These are phyloP conservation scores for Megaceryle alcyon DNA, from an alignment of 2,797 vertebrate genomes.

Conservation along the genomic window DNA sequence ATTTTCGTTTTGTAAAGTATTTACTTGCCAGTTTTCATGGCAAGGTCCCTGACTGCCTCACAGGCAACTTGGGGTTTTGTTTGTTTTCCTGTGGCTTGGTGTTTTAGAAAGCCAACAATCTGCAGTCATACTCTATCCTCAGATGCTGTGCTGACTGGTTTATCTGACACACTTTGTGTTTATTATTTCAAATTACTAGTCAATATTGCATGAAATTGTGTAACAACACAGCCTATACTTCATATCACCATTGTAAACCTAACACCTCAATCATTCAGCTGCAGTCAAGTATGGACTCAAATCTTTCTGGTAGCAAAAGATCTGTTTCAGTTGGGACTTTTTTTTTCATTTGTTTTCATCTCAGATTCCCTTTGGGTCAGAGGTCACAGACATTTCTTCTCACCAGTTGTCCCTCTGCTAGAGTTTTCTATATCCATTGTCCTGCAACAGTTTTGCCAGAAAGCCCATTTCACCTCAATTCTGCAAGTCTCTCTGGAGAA, in stretches of 20 bases:
- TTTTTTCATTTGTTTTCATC: not conserved
- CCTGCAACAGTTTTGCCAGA: not conserved
- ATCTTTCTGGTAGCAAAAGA: not conserved
- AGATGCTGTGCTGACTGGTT: not conserved
- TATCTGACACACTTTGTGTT: not conserved
- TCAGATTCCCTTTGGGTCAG: not conserved
- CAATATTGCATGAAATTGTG: not conserved
- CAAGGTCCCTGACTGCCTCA: not conserved
- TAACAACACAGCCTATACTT: not conserved
- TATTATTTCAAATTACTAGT: not conserved
- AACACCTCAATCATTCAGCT: not conserved
- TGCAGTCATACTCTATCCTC: not conserved
- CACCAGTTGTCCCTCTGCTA: not conserved
- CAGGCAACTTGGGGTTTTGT: not conserved
- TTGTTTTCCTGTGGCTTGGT: not conserved
- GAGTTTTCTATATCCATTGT: not conserved
- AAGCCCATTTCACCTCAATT: not conserved
- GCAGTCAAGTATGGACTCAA: not conserved
- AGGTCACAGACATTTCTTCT: not conserved
- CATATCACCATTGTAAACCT: not conserved
- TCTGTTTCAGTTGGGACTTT: not conserved
- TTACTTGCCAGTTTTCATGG: not conserved
- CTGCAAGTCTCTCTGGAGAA: not conserved
- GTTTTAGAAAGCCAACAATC: not conserved
- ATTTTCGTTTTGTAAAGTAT: not conserved